A percentile compares a stretch with the other conserved stretches of the same genome.
phyloP scores from a whole-genome alignment of 2,888 invertebrate species.

The Platyscelio sp. region DNA sequence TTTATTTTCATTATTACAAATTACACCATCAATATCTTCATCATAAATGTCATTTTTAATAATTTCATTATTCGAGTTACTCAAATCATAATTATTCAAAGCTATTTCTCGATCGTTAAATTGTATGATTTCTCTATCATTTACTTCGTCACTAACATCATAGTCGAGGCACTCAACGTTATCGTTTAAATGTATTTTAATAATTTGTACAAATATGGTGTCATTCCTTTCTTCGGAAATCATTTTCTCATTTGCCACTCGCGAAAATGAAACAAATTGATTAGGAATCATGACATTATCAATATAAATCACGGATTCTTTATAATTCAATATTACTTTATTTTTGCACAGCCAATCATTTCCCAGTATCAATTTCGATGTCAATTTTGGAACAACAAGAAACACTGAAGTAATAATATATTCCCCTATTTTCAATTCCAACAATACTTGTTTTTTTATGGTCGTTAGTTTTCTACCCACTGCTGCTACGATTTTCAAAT shows the following conservation, averaged over 20 bases:
- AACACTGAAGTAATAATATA: neutral
- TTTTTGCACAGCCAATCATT: neutral
- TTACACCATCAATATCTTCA: too few relatives aligned
- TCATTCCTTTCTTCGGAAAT: neutral
- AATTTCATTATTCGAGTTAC: too few relatives aligned
- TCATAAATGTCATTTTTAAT: too few relatives aligned
- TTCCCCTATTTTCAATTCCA: conserved; percentile 1
- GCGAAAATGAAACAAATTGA: conserved; percentile 4
- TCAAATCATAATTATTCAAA: too few relatives aligned
- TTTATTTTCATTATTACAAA: too few relatives aligned
- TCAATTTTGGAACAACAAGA: neutral
- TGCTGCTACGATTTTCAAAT: neutral
- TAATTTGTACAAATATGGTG: conserved; percentile 20
- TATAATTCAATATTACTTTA: neutral
- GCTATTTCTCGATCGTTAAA: neutral
- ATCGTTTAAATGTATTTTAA: neutral
- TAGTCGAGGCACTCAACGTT: neutral
- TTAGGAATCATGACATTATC: neutral
- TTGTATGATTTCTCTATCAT: neutral
- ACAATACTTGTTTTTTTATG: neutral
- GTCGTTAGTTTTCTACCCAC: neutral
- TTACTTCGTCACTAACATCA: neutral
- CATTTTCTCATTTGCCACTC: neutral
- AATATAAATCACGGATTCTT: neutral
- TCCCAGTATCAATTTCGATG: neutral